A percentile compares a stretch with the other conserved stretches of the same genome.
Conservation (phyloP, 2,113 vertebrate genomes). For the Mohoua ochrocephala region DNA sequence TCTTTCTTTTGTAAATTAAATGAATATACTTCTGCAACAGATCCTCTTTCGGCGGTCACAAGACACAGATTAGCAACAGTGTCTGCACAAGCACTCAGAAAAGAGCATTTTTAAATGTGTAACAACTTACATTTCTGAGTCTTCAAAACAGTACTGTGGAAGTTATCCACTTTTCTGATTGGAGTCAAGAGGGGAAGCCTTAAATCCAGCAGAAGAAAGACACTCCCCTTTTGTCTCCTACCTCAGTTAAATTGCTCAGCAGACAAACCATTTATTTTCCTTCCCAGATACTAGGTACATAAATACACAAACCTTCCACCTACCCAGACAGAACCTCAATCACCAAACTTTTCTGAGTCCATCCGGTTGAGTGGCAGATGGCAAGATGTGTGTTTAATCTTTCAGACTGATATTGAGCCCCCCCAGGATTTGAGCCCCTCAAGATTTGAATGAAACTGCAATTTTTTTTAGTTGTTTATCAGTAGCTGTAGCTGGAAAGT, state of each 20-base stretch:
- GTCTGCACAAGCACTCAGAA: background rate
- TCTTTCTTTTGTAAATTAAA: background rate
- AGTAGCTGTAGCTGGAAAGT: background rate
- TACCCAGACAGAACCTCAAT: background rate
- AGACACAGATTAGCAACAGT: background rate
- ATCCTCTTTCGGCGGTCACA: background rate
- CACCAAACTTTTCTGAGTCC: background rate
- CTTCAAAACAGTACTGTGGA: background rate
- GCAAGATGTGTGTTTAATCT: background rate
- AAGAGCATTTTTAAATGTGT: fast-evolving
- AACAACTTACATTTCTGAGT: background rate
- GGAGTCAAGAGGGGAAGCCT: background rate
- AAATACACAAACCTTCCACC: background rate
- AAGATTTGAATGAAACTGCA: background rate
- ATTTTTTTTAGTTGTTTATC: background rate
- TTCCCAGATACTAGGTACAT: background rate
- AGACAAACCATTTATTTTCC: background rate
- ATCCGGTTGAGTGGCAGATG: background rate
- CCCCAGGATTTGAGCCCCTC: background rate
- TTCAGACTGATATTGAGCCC: background rate
- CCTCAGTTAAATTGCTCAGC: background rate
- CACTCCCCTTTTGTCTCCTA: background rate
- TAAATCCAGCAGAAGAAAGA: background rate
- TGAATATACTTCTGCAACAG: background rate
- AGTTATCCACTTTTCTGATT: background rate